Evolutionary conservation across 1,140 invertebrate genomes (phyloP).

Genomic region (Zaprionus africanus): DNA sequence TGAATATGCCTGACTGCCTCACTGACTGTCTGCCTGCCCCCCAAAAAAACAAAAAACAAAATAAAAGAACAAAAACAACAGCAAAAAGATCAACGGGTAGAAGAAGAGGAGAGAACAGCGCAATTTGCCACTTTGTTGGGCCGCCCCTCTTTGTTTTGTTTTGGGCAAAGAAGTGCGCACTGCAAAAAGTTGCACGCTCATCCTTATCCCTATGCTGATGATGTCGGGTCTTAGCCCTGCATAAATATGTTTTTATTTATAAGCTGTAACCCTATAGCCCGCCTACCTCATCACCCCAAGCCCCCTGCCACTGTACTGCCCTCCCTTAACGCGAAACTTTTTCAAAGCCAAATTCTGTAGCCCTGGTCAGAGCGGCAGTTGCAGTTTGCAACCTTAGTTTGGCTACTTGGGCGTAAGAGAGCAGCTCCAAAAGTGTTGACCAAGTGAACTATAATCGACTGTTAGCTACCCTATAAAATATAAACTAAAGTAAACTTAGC

Average conservation of each 20-base stretch:
- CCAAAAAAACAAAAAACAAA: constrained; percentile 32
- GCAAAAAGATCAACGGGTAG: constrained; percentile 1
- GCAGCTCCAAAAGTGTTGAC: not conserved
- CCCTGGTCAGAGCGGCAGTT: constrained; percentile 46
- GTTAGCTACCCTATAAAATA: not conserved
- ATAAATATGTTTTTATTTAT: constrained; percentile 82
- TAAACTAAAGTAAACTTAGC: no score
- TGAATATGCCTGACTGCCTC: constrained; percentile 35
- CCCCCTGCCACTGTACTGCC: not conserved
- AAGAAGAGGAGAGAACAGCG: constrained; percentile 13
- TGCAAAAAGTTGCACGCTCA: constrained; percentile 66
- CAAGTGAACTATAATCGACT: not conserved
- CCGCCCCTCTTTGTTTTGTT: constrained; percentile 35
- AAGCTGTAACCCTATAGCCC: constrained; percentile 54
- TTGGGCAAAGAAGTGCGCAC: constrained; percentile 56
- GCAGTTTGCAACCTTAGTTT: constrained; percentile 42
- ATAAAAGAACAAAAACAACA: not conserved
- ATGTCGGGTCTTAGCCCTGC: constrained; percentile 61
- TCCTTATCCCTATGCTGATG: constrained; percentile 63
- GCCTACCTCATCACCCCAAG: not conserved
- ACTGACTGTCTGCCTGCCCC: not conserved
- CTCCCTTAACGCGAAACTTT: constrained; percentile 51
- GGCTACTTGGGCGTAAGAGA: constrained; percentile 12
- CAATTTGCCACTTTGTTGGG: constrained; percentile 66
- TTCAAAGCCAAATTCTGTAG: constrained; percentile 78